Percentiles rank a stretch among this genome's conserved stretches.
These are phyloP conservation scores for Calypte anna DNA, from an alignment of 2,113 vertebrate genomes.

Conservation along the genomic window DNA sequence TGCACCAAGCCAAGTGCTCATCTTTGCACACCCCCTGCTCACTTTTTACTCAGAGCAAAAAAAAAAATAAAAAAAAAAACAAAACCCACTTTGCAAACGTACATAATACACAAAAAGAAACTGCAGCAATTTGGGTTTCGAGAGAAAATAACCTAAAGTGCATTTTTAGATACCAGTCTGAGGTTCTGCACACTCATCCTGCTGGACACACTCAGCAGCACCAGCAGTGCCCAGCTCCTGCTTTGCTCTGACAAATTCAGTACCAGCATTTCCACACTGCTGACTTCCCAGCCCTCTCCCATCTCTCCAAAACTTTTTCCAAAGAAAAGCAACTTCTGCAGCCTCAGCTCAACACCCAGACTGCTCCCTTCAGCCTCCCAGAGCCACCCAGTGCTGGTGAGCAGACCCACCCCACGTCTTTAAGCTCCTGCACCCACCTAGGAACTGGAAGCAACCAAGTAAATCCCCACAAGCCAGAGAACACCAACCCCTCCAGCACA, in stretches of 20 bases:
- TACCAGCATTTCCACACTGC: slow-evolving; percentile 51
- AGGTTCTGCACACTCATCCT: slow-evolving; percentile 76
- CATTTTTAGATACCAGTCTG: slow-evolving; percentile 80
- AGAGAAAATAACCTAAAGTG: slow-evolving; percentile 86
- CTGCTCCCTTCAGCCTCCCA: neutral
- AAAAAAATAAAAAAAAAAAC: slow-evolving; percentile 42
- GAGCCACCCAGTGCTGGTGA: neutral
- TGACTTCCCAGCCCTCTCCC: neutral
- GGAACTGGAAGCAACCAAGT: neutral
- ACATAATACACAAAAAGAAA: slow-evolving; percentile 78
- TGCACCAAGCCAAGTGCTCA: slow-evolving; percentile 83
- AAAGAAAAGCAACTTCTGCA: neutral
- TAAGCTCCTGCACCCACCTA: neutral
- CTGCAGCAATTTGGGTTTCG: slow-evolving; percentile 81
- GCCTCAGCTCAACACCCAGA: neutral
- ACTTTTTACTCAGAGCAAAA: slow-evolving; percentile 80
- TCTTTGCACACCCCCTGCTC: slow-evolving; percentile 77
- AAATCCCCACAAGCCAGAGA: neutral
- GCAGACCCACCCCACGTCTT: neutral
- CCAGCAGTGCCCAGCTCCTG: slow-evolving; percentile 54
- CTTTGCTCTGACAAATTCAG: slow-evolving; percentile 35
- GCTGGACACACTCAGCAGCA: slow-evolving; percentile 71
- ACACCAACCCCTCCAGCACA: neutral
- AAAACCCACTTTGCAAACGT: slow-evolving; percentile 75
- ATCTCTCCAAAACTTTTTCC: too few species aligned